A percentile compares a stretch with the other conserved stretches of the same genome.
These are phyloP conservation scores for Lithosia quadra DNA, from an alignment of 2,888 invertebrate species.

Conservation along the genomic window DNA sequence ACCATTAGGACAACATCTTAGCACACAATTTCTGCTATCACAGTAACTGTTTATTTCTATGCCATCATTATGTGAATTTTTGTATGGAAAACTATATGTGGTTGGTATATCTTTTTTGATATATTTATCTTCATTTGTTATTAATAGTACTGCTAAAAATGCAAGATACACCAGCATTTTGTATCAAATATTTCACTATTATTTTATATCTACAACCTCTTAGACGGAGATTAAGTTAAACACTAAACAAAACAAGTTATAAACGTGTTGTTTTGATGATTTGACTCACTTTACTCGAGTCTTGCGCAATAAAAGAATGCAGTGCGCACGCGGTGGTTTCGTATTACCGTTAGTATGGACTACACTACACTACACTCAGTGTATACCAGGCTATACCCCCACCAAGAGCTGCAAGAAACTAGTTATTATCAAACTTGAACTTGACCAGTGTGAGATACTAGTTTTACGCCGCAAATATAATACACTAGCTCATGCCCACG, in stretches of 20 bases:
- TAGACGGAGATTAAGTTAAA: not conserved
- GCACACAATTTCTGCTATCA: not conserved
- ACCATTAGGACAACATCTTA: slow-evolving; percentile 13
- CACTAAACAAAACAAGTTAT: slow-evolving; percentile 9
- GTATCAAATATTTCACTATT: not conserved
- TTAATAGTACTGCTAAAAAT: not conserved
- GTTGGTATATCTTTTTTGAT: not conserved
- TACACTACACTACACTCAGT: not conserved
- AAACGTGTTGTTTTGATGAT: not conserved
- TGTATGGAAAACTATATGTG: not conserved
- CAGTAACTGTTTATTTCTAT: not conserved
- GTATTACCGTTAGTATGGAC: not conserved
- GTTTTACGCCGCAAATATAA: not conserved
- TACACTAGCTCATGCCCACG: too few species aligned
- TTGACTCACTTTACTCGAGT: not conserved
- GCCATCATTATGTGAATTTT: not conserved
- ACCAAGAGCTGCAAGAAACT: not conserved
- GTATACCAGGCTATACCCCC: not conserved
- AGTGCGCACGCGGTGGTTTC: not conserved
- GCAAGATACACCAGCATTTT: slow-evolving; percentile 8
- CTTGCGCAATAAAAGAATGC: not conserved
- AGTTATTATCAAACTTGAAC: not conserved
- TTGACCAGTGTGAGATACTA: not conserved
- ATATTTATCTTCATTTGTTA: slow-evolving; percentile 4
- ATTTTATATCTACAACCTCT: not conserved